Evolutionary conservation across 2,888 invertebrate species (phyloP), one percentile per base, ranked within the genome.

Genomic region (Volucella inflata): DNA sequence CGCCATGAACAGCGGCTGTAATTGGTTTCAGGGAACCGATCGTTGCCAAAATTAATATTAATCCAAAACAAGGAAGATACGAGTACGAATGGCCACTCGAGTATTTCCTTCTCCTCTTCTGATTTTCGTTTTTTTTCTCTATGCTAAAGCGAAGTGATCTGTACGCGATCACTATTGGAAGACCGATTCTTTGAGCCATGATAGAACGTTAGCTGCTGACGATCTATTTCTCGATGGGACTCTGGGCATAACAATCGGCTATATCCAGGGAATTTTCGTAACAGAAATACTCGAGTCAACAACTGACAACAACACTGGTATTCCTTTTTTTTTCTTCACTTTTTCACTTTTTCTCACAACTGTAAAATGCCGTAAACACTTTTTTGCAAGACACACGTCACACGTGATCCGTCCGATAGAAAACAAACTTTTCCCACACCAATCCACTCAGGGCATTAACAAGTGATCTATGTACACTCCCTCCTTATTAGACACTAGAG

Each of bases 1-100:
- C 81, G 14, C 76, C 77, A 68, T 80, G 46, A 11, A 81, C 85
- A 70, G 76, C 85, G 62, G 85, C 85, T 17, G 81, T 72, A 40
- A 72, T 76, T 16, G 72, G 53, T 85, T 81, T 68, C 67, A 76
- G 51, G 14, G 76, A 77, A 81, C 55, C 67, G 46, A 72, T n/a
- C 16, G 72, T 51, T 68, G 64, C 40, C 71, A 76, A 81, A 72
- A 81, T 77, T 40, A 64, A 76, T 75, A 80, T 67, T 72, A 85
- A 85, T 81, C 85, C 85, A 85, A 62, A 67, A 48, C 50, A 77
- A 50, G 72, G 48, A 77, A 48, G 53, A 70, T 55, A 30, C 1
- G 30, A 6, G 30, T 67, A 46, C 16, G 36, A 42, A 8, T 16
- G 6, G 38, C 36, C 68, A 72, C 76, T 8, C 36, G 6, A 40